These are phyloP conservation scores for Gulo gulo DNA, from an alignment of 2,113 vertebrate species.

Conservation along the genomic window DNA sequence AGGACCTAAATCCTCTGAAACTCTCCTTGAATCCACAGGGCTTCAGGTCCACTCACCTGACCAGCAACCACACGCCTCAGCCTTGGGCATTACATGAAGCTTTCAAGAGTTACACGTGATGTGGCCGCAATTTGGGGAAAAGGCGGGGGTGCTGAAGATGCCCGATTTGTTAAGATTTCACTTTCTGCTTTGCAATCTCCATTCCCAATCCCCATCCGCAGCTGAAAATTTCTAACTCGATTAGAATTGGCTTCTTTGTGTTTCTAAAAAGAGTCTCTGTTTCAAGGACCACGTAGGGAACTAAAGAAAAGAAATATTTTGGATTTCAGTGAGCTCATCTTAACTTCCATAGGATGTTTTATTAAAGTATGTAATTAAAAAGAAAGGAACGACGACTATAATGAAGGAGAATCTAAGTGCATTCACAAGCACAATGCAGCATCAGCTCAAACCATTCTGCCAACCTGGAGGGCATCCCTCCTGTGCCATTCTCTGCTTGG, in stretches of 20 bases:
- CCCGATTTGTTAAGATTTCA: not conserved
- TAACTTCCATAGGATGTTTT: not conserved
- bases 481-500: not conserved
- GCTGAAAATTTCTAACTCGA: not conserved
- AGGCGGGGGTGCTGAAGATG: rapidly evolving
- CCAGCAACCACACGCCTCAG: not conserved
- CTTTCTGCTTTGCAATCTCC: not conserved
- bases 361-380: not conserved
- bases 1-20: slow-evolving; percentile 20
- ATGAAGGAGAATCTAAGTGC: rapidly evolving
- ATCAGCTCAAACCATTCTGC: not conserved
- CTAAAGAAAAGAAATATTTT: not conserved
- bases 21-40: not conserved
- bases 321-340: not conserved
- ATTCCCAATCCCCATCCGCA: not conserved
- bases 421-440: rapidly evolving
- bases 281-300: not conserved
- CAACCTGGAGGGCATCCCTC: not conserved
- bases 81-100: too few relatives aligned
- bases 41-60: not conserved
- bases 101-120: rapidly evolving
- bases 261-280: not conserved
- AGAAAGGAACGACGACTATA: not conserved
- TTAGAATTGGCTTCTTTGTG: not conserved
- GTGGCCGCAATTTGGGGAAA: rapidly evolving